These are phyloP conservation scores for Saccopteryx leptura DNA, from an alignment of 2,113 vertebrate genomes.

Conservation along the genomic window DNA sequence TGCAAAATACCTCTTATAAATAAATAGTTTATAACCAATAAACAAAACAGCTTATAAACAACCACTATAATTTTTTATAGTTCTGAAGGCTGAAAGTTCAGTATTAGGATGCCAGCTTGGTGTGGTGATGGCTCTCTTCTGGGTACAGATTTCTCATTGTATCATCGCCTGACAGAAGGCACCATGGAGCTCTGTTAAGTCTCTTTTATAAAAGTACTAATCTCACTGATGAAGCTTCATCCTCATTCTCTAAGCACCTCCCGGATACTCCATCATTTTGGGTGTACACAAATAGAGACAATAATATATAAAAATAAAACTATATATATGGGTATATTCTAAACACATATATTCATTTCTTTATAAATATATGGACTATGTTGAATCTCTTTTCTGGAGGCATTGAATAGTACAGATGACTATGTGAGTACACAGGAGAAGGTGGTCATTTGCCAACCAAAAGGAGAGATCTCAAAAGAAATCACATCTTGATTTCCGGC, in stretches of 20 bases:
- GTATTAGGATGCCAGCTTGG: background rate
- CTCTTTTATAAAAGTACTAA: background rate
- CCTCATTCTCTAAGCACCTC: background rate
- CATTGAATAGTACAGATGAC: background rate
- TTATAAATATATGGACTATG: background rate
- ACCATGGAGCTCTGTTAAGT: too few relatives aligned
- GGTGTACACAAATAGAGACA: background rate
- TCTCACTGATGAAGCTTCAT: background rate
- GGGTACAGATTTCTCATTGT: background rate
- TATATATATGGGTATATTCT: background rate
- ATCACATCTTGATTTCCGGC: background rate
- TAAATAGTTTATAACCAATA: too few relatives aligned
- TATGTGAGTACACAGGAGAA: background rate
- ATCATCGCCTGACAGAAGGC: too few relatives aligned
- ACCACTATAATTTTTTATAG: background rate
- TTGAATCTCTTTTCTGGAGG: background rate
- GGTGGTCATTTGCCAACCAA: background rate
- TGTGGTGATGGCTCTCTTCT: background rate
- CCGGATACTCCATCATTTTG: background rate
- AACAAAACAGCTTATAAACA: background rate
- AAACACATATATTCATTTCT: background rate
- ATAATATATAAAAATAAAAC: background rate
- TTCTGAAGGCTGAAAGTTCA: background rate
- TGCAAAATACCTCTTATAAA: background rate
- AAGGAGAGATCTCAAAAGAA: background rate